These are phyloP conservation scores for Ascidia mentula DNA, from an alignment of 23 tunicate species.

Conservation along the genomic window DNA sequence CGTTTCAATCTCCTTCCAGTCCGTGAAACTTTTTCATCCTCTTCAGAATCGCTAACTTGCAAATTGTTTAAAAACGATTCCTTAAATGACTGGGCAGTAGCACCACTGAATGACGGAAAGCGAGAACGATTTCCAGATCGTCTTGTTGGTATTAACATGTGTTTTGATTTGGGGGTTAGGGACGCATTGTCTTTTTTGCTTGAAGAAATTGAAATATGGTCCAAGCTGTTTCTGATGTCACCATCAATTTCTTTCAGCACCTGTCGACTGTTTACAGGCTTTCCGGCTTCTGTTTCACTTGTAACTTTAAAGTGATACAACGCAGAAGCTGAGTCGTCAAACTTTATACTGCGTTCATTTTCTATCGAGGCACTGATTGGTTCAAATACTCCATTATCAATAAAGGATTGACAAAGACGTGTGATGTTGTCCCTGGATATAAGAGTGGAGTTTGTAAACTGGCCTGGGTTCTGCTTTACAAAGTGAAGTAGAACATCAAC, in stretches of 20 bases:
- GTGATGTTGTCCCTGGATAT: constrained; percentile 65
- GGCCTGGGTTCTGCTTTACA: constrained; percentile 45
- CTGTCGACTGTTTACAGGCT: constrained; percentile 5
- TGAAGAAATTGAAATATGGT: constrained; percentile 44
- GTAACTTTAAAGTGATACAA: constrained; percentile 43
- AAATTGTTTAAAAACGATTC: constrained; percentile 1
- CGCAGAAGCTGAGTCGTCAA: constrained; percentile 76
- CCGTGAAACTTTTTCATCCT: constrained; percentile 16
- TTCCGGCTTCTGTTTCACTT: background rate
- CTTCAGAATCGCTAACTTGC: constrained; percentile 36
- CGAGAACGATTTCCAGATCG: constrained; percentile 24
- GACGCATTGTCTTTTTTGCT: background rate
- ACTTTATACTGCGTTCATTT: constrained; percentile 34
- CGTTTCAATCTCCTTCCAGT: constrained; percentile 37
- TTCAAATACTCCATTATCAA: constrained; percentile 58
- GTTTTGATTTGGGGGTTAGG: constrained; percentile 13
- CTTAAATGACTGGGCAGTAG: constrained; percentile 17
- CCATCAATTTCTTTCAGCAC: constrained; percentile 48
- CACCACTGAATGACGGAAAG: constrained; percentile 36
- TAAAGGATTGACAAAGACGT: constrained; percentile 71
- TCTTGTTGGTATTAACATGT: constrained; percentile 24
- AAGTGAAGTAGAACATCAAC: constrained; percentile 63
- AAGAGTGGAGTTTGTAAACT: constrained; percentile 37
- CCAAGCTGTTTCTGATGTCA: constrained; percentile 44
- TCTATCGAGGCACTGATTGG: constrained; percentile 18